Conservation (phyloP, 2,113 vertebrate species). For the Upupa epops region DNA sequence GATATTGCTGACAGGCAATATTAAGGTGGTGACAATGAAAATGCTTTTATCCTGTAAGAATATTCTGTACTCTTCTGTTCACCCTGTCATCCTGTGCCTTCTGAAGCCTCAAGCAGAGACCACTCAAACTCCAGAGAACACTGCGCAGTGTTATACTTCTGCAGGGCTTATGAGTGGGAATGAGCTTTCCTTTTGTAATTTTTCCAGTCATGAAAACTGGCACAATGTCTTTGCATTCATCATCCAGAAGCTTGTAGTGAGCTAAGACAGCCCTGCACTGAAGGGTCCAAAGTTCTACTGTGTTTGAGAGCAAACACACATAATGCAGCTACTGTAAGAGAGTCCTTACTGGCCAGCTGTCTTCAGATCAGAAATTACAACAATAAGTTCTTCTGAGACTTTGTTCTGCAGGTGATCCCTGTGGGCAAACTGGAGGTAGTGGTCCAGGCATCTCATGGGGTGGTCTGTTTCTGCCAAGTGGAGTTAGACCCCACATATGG, state of each 20-base stretch:
- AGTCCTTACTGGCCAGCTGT: not conserved
- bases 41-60: not conserved
- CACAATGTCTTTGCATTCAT: not conserved
- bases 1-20: not conserved
- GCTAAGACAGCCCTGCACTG: not conserved
- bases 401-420: not conserved
- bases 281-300: not conserved
- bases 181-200: not conserved
- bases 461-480: not conserved
- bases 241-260: not conserved
- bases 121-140: not conserved
- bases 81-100: not conserved
- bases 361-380: not conserved
- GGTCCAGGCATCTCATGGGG: not conserved
- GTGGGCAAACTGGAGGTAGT: not conserved
- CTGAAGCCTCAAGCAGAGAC: not conserved
- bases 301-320: not conserved
- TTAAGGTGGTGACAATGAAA: not conserved
- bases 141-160: not conserved
- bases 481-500: not conserved
- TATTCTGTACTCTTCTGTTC: not conserved
- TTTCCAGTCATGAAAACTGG: not conserved
- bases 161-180: not conserved
- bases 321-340: not conserved
- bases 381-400: not conserved